Evolutionary conservation across 2,797 vertebrate genomes (phyloP), one percentile per base, ranked within the genome.

Genomic region (Gymnodraco acuticeps): DNA sequence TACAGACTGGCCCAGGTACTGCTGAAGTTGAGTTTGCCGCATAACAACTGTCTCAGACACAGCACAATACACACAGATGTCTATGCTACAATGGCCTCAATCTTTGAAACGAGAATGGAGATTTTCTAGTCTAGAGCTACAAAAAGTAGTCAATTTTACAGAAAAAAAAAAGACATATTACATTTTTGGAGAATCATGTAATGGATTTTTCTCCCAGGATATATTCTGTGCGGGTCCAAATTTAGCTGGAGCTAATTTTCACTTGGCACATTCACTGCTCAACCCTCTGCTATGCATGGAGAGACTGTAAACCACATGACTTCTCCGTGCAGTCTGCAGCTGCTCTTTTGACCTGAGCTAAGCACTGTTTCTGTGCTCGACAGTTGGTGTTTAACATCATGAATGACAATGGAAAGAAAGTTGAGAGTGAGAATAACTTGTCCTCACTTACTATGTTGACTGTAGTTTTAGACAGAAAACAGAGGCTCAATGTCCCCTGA

Each of bases 11-110:
- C 77, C 54, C 66, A 75, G 67, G 61, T 48, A 42, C 5, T 31
- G 56, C 33, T 47, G 33, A 67, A 12, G 50, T 15, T 33, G 77
- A 72, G 45, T 52, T 65, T 70, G 68, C 31, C 46, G 70, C 63
- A 78, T 51, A 58, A 63, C 53, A 27, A 64, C 53, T 42, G 67
- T 83, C 48, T 77, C 69, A 70, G 0, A 58, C 48, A 54, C 19
- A 68, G 48, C 48, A 48, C 11, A 27, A 20, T 20, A 55, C 51
- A 59, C 73, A 53, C 66, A 42, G 52, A 20, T 60, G 31, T 48
- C 53, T 16, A 6, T 38, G 41, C 53, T 46, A 23, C 27, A 50
- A 38, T 23, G 27, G 19, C 64, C 47, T 58, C 1, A 15, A 10
- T 46, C 47, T 68, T 58, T 53, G 14, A n/a, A 63, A 31, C 20